Base-by-base conservation (phyloP, 2,888 invertebrate genomes). In the Anthophora plumipes region DNA sequence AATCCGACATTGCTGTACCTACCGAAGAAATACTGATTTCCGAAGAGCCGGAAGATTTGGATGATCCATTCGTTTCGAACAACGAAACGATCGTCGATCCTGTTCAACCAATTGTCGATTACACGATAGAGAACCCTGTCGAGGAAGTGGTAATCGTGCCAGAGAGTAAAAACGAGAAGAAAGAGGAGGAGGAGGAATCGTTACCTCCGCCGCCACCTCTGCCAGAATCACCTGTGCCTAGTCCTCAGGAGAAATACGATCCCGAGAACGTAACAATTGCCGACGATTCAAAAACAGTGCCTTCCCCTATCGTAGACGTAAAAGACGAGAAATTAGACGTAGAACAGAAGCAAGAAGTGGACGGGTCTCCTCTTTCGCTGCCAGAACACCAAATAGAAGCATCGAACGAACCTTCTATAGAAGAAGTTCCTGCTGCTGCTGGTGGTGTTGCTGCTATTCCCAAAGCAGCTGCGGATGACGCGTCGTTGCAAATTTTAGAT, bases 151-250 rank as follows among this genome's bases (percentile, higher is more conserved):
- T 57, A 9, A 74, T 61, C 8, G 70, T 73, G 8, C 12, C 54
- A 37, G 63, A 71, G 37, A 37, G 17, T 5, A 81, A 80, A 22
- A 20, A 20, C 20, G 48, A 76, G 48, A 68, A 70, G 14, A 84
- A 89, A n/a, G n/a, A n/a, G n/a, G n/a, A n/a, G n/a, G n/a, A n/a
- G n/a, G n/a, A n/a, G n/a, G n/a, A n/a, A n/a, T n/a, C n/a, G 0
- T 39, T 59, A 14, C 22, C 76, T 31, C 76, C 74, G n/a, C 77
- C 77, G 31, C 72, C 61, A 9, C 87, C 89, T 4, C 61, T 91
- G 48, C 90, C 90, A 46, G 90, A 88, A 17, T 88, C 89, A 7
- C 85, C 83, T 8, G 80, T 81, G 9, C 87, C 87, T 20, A 77
- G 61, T 12, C 67, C 72, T 46, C 70, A 63, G 63, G 83, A 83